Base-by-base conservation (phyloP, 2,113 vertebrate species). In the Labeo rohita region DNA sequence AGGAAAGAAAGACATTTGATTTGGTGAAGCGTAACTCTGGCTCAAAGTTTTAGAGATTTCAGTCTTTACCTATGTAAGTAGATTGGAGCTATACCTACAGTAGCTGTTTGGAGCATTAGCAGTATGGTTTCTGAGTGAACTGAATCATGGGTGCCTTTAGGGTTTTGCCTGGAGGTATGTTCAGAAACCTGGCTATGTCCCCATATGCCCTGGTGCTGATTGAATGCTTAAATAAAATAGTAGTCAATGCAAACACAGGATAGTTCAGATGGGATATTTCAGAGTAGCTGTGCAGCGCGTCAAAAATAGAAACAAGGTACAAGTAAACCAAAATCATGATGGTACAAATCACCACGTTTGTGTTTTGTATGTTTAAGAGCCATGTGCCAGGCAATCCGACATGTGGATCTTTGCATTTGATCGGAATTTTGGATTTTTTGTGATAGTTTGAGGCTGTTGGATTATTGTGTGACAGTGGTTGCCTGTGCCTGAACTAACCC, bases 401-500 rank as follows among this genome's bases (percentile, higher is more conserved):
- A n/a, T 45, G 50, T 52, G n/a, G 28, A 52, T 77, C 50, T 77
- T 77, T 77, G 75, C 47, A 77, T 36, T 16, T 16, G 13, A 76
- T 76, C 49, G 3, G 28, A 76, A 54, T 12, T 34, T 21, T 45
- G 49, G 74, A 54, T 34, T 76, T 76, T 50, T 82, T 89, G 85
- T 88, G 84, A 83, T 72, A 87, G 83, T 79, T 84, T 34, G 83
- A 81, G 63, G 84, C 87, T 90, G 90, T 83, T 73, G 65, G 39
- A 18, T 54, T 77, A 77, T 77, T 77, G 28, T 16, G 28, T 77
- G 75, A 77, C 75, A 49, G 45, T 7, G 11, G 45, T 49, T 13
- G 52, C 13, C 59, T 45, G 79, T 68, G 50, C 84, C 85, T 43
- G 11, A n/a, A 34, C 91, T 93, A 93, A 93, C 88, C 84, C 77